phyloP scores from a whole-genome alignment of 2,888 invertebrate species.

The Aphodius sticticus region DNA sequence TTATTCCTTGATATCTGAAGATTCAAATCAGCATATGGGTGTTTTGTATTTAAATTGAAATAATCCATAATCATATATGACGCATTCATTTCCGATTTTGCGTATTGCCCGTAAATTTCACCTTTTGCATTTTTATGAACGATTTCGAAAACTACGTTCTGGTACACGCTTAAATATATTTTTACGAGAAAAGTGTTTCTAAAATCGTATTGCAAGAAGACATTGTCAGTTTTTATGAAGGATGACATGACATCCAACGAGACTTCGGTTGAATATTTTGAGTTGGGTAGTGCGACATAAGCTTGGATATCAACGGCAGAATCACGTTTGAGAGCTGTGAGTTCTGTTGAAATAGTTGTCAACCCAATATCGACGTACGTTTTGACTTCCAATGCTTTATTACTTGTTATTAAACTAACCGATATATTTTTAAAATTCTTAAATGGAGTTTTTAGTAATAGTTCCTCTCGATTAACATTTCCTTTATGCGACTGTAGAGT shows the following conservation, averaged over 20 bases:
- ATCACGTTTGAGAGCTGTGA: background rate
- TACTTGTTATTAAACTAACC: conserved; percentile 8
- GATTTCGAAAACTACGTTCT: conserved; percentile 7
- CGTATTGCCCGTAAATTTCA: background rate
- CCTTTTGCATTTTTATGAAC: conserved; percentile 8
- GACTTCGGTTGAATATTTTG: background rate
- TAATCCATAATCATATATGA: background rate
- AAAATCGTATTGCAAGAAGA: conserved; percentile 11
- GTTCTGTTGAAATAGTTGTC: background rate
- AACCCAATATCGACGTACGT: background rate
- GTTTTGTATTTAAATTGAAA: background rate
- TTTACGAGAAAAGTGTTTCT: conserved; percentile 5
- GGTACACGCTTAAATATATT: background rate
- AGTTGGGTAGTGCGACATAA: background rate
- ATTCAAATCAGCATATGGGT: background rate
- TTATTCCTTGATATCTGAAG: conserved; percentile 7
- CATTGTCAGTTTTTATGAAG: conserved; percentile 12
- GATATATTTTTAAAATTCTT: conserved; percentile 28
- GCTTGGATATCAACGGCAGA: background rate
- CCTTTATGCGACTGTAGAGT: conserved; percentile 15
- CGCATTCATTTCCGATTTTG: background rate
- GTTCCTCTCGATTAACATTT: conserved; percentile 5
- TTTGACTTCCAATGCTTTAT: background rate
- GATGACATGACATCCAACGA: background rate
- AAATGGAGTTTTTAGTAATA: conserved; percentile 36